Percentiles rank a stretch among this genome's conserved stretches.
These are phyloP conservation scores for Naso thynnoides DNA, from an alignment of 2,797 vertebrate genomes.

Conservation along the genomic window DNA sequence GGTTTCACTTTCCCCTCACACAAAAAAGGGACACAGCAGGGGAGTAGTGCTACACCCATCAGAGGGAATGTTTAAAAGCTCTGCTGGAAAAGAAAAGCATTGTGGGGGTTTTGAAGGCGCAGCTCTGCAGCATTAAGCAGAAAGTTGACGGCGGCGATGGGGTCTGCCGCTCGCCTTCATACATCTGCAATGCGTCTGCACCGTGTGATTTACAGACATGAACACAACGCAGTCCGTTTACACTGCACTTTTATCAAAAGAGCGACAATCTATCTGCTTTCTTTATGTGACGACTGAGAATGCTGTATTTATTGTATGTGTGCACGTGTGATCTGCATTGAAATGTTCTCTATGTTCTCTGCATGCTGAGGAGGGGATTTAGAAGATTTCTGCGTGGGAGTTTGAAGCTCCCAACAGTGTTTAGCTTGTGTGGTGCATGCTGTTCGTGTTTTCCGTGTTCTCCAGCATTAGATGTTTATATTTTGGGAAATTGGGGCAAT, in stretches of 20 bases:
- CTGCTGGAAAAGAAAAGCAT: conserved; percentile 14
- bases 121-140: conserved; percentile 44
- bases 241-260: conserved; percentile 18
- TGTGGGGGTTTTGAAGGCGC: conserved; percentile 31
- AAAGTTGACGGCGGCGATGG: conserved; percentile 33
- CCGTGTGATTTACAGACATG: conserved; percentile 10
- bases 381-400: conserved; percentile 45
- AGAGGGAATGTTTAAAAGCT: conserved; percentile 52
- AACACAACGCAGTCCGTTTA: conserved; percentile 9
- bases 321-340: conserved; percentile 25
- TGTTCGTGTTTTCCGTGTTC: conserved; percentile 25
- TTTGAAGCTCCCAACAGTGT: conserved; percentile 31
- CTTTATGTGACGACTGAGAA: neutral
- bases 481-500: conserved; percentile 54
- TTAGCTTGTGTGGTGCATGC: conserved; percentile 12
- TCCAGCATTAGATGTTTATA: conserved; percentile 7
- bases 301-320: neutral
- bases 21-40: conserved; percentile 43
- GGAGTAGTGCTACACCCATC: conserved; percentile 43
- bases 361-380: conserved; percentile 16
- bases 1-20: conserved; percentile 27
- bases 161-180: conserved; percentile 37
- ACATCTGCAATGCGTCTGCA: conserved; percentile 53
- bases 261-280: neutral
- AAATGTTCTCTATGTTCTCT: conserved; percentile 16